phyloP scores from a whole-genome alignment of 2,797 vertebrate genomes.

The Gallinago nigripennis region DNA sequence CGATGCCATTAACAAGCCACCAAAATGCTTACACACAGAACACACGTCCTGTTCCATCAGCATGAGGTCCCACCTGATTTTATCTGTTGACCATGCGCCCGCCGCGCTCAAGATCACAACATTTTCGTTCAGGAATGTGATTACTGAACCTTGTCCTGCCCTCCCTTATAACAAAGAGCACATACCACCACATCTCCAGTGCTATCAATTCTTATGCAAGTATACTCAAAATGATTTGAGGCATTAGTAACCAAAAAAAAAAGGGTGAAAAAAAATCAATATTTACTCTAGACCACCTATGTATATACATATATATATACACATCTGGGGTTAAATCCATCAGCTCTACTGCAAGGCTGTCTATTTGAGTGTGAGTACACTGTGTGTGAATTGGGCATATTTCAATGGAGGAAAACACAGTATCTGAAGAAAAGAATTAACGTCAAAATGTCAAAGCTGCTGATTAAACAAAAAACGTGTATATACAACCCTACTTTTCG shows the following conservation, averaged over 20 bases:
- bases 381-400: not conserved
- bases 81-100: not conserved
- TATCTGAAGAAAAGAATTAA: not conserved
- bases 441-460: not conserved
- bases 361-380: not conserved
- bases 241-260: not conserved
- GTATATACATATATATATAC: not conserved
- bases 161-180: not conserved
- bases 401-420: not conserved
- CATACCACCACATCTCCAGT: rapidly evolving
- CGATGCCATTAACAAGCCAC: not conserved
- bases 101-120: not conserved
- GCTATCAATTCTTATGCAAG: not conserved
- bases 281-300: not conserved
- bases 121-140: not conserved
- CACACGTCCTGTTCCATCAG: not conserved
- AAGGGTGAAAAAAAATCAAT: not conserved
- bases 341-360: not conserved
- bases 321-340: not conserved
- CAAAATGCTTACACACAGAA: not conserved
- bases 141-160: not conserved
- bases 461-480: not conserved
- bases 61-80: not conserved
- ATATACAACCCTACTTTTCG: not conserved
- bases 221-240: not conserved